Evolutionary conservation across 1,140 invertebrate species (phyloP).

Genomic region (Halesus radiatus): DNA sequence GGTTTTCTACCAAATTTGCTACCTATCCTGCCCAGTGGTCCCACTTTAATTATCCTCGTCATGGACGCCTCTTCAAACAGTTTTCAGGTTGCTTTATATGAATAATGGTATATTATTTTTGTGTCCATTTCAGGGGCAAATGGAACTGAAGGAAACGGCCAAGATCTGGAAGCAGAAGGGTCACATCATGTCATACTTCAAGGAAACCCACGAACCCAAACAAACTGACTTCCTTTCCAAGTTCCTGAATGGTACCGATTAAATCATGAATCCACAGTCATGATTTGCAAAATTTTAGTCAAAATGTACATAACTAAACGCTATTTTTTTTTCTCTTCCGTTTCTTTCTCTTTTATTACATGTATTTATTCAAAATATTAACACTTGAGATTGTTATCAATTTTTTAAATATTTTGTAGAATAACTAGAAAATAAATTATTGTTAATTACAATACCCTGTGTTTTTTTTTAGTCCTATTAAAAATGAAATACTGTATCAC

Average conservation of each 20-base stretch:
- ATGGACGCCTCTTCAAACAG: no score
- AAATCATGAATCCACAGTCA: not conserved
- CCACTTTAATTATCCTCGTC: no score
- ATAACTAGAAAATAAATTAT: constrained; percentile 29
- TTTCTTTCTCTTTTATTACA: not conserved
- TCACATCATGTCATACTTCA: constrained; percentile 89
- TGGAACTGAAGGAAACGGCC: constrained; percentile 91
- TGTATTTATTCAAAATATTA: not conserved
- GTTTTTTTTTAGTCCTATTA: not conserved
- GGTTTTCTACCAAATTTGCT: no score
- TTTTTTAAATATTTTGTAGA: constrained; percentile 21
- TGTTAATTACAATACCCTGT: not conserved
- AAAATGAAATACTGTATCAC: no score
- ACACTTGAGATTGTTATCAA: not conserved
- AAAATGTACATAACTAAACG: constrained; percentile 2
- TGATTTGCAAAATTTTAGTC: not conserved
- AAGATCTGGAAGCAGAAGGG: constrained; percentile 90
- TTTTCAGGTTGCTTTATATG: not conserved
- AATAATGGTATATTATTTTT: not conserved
- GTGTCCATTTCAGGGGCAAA: constrained; percentile 83
- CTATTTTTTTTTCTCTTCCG: constrained; percentile 1
- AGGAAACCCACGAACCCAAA: constrained; percentile 86
- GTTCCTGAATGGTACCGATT: constrained; percentile 75
- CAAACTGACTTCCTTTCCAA: constrained; percentile 94
- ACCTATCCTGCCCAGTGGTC: no score